These are phyloP conservation scores for Acipenser transmontanus DNA, from an alignment of 2,797 vertebrate species.

Conservation along the genomic window DNA sequence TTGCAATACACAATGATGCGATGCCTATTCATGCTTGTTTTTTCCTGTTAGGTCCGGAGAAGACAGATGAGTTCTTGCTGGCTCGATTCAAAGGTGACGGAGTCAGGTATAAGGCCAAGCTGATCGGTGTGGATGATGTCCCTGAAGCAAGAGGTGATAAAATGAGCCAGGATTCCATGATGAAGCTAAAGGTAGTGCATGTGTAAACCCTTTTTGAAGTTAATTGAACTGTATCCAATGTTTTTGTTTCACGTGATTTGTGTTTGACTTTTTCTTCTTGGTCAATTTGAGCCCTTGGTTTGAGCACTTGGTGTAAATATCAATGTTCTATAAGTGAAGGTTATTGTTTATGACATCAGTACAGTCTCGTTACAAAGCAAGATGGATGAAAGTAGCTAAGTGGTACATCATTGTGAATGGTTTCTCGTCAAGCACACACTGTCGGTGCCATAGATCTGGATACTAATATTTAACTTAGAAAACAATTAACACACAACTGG, in stretches of 20 bases:
- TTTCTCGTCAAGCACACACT: too few species aligned
- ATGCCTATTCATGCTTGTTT: neutral
- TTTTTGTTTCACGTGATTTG: neutral
- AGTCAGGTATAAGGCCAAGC: conserved; percentile 89
- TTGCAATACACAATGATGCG: too few species aligned
- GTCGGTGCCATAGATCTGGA: too few species aligned
- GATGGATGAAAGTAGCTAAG: too few species aligned
- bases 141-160: conserved; percentile 89
- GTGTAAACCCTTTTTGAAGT: too few species aligned
- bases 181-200: conserved; percentile 87
- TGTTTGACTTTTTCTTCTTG: neutral
- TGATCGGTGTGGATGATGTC: conserved; percentile 92
- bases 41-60: conserved; percentile 67
- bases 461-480: too few species aligned
- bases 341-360: too few species aligned
- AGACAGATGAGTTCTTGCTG: conserved; percentile 87
- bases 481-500: too few species aligned
- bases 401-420: too few species aligned
- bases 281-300: neutral
- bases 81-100: conserved; percentile 90
- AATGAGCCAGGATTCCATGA: conserved; percentile 98
- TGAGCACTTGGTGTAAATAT: neutral
- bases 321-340: too few species aligned
- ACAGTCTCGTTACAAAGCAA: too few species aligned
- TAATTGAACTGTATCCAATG: neutral